Evolutionary conservation across 2,113 vertebrate species (phyloP).

Genomic region (Cinclus cinclus): DNA sequence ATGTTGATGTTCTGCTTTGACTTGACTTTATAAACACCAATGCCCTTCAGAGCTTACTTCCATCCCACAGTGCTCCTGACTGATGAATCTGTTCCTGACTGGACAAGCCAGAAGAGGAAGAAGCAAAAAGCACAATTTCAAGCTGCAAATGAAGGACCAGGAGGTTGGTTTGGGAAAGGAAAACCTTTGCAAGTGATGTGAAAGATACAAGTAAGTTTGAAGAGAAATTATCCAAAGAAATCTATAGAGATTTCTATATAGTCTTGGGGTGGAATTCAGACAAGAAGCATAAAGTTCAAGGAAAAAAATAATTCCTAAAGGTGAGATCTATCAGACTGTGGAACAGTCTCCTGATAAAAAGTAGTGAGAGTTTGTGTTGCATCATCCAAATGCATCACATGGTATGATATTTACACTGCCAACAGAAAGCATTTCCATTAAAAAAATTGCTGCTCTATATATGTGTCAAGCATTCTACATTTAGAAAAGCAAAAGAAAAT

Average conservation of each 20-base stretch:
- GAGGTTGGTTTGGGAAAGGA: not conserved
- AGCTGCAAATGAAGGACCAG: not conserved
- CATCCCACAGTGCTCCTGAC: not conserved
- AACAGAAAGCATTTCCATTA: not conserved
- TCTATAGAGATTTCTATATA: not conserved
- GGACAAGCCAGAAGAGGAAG: not conserved
- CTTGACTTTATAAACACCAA: not conserved
- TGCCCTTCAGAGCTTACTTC: not conserved
- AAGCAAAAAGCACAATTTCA: not conserved
- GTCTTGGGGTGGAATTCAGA: not conserved
- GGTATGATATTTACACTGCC: not conserved
- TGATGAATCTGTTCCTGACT: not conserved
- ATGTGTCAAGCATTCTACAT: not conserved
- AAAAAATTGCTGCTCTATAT: not conserved
- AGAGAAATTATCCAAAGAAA: not conserved
- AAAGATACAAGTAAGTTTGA: not conserved
- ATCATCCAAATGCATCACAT: not conserved
- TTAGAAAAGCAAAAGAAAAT: slow-evolving; percentile 4
- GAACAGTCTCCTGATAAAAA: not conserved
- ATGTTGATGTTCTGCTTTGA: not conserved
- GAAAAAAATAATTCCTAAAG: not conserved
- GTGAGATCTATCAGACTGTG: not conserved
- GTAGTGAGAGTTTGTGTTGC: not conserved
- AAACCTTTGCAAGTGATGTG: not conserved
- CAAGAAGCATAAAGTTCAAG: not conserved